Conservation (phyloP, 1,140 invertebrate genomes). For the Asobara japonica region DNA sequence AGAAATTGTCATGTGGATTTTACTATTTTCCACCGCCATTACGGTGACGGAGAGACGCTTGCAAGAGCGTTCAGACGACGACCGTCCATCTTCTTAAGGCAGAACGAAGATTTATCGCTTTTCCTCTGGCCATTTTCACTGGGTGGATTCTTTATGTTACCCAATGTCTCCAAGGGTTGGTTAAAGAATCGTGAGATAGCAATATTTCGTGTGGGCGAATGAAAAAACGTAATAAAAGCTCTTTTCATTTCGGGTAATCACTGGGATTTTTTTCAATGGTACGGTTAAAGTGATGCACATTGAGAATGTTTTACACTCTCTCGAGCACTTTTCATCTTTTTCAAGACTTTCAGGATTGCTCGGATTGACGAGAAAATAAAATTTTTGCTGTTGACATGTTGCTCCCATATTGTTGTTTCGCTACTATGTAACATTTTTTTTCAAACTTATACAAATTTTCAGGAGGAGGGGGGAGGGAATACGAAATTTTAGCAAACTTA, state of each 20-base stretch:
- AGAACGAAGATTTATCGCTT: slow-evolving; percentile 34
- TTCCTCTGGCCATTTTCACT: slow-evolving; percentile 31
- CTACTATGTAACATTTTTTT: too few relatives aligned
- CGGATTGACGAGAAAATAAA: too few relatives aligned
- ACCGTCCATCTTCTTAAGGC: slow-evolving; percentile 29
- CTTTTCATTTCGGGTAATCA: background rate
- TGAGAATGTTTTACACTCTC: too few relatives aligned
- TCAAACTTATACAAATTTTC: too few relatives aligned
- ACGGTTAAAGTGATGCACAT: background rate
- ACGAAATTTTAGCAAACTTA: too few relatives aligned
- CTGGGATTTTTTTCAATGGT: background rate
- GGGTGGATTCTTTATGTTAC: slow-evolving; percentile 22
- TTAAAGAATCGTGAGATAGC: slow-evolving; percentile 1
- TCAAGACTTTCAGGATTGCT: too few relatives aligned
- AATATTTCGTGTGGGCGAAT: background rate
- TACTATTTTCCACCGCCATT: slow-evolving; percentile 14
- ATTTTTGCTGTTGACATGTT: too few relatives aligned
- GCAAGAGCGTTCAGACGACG: slow-evolving; percentile 11
- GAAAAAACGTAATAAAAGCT: slow-evolving; percentile 16
- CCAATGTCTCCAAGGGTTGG: background rate
- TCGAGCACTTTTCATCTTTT: too few relatives aligned
- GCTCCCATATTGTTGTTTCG: too few relatives aligned
- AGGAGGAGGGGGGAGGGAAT: too few relatives aligned
- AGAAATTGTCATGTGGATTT: slow-evolving; percentile 15
- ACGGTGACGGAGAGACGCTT: background rate